Base-by-base conservation (phyloP, 2,888 invertebrate genomes). In the Drosophila mayaguana region DNA sequence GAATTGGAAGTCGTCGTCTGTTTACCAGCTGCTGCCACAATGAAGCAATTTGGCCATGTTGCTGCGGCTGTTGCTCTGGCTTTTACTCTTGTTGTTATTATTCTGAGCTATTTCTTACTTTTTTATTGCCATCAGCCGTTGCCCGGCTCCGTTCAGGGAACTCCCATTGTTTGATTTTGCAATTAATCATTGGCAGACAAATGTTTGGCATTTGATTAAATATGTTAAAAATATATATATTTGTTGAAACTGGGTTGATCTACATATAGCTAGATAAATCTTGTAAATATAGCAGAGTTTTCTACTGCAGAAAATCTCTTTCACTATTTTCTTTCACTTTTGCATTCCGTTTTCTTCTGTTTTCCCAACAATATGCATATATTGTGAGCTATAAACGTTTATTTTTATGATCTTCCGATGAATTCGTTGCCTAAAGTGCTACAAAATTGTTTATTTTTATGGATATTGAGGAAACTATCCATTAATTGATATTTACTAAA, bases 11-110 rank as follows among this genome's bases (percentile, higher is more conserved):
- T 56, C 50, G 62, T 62, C 28, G 63, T 60, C 28, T 66, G 77
- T 75, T 75, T 66, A 66, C 68, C 79, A 81, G 79, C 72, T 80
- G 79, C 64, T 71, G 79, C 79, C 79, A 72, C 78, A 78, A 78
- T 78, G 76, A 67, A 80, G 80, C 78, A 80, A 78, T 81, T 80
- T 78, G 73, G 46, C 38, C 69, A 62, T 61, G 73, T 62, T 76
- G 73, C 50, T n/a, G 36, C 11, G n/a, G 51, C 7, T 3, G 18
- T n/a, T 55, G 51, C 46, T 65, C 48, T 40, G 54, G 22, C 51
- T 55, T 57, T 73, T 78, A 55, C 56, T 61, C 57, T 32, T 63
- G 22, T 54, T 65, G 51, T 63, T 74, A 60, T 71, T 69, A 59
- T 74, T 61, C 74, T 76, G 48, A 34, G 16, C 54, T 56, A 36